These are phyloP conservation scores for Halictus rubicundus DNA, from an alignment of 1,140 invertebrate species.

Conservation along the genomic window DNA sequence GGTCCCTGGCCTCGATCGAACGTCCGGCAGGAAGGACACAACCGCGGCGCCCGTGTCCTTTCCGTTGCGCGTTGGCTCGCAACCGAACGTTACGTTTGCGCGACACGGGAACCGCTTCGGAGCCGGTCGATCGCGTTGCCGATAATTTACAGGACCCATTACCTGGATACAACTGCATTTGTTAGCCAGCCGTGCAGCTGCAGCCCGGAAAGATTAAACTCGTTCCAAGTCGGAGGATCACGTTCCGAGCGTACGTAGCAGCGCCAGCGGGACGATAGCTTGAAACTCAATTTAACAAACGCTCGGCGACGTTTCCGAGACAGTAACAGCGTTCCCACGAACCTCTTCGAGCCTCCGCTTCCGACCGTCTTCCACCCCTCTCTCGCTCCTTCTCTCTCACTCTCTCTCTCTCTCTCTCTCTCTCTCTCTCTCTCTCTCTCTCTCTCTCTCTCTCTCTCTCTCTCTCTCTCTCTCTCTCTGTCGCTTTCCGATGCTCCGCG, in stretches of 20 bases:
- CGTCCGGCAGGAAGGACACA: too few species aligned
- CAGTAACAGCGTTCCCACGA: slow-evolving; percentile 33
- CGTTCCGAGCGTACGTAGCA: slow-evolving; percentile 17
- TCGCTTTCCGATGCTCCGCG: neutral
- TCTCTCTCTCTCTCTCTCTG: too few species aligned
- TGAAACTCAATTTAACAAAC: slow-evolving; percentile 51
- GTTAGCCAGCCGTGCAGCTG: slow-evolving; percentile 12
- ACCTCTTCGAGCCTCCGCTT: slow-evolving; percentile 1
- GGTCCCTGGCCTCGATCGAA: neutral
- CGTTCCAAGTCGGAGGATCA: slow-evolving; percentile 32
- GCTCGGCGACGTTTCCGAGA: slow-evolving; percentile 26
- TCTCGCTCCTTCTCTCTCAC: too few species aligned
- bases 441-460: neutral
- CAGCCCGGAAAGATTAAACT: slow-evolving; percentile 39
- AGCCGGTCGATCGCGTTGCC: neutral
- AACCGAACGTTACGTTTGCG: too few species aligned
- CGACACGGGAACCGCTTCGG: too few species aligned
- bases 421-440: neutral
- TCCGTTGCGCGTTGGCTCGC: too few species aligned
- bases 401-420: neutral
- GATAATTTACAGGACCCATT: slow-evolving; percentile 26
- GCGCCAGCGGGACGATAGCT: neutral
- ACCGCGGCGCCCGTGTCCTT: too few species aligned
- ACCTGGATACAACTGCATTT: slow-evolving; percentile 19
- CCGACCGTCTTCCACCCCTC: neutral